Evolutionary conservation across 2,797 vertebrate genomes (phyloP), one percentile per base, ranked within the genome.

Genomic region (Pipistrellus pipistrellus): DNA sequence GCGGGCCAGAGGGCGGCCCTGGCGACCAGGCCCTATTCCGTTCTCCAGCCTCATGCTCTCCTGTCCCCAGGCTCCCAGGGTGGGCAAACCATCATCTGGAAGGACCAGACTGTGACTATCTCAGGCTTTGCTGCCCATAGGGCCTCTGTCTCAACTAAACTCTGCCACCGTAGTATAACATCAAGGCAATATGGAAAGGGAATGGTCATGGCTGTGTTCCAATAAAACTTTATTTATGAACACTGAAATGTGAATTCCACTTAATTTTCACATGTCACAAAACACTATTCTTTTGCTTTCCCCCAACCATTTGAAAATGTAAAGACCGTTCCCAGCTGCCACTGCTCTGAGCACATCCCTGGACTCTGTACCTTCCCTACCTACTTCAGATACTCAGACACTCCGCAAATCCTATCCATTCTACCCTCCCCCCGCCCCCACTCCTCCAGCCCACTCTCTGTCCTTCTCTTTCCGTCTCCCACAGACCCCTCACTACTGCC

Each of bases 161-260:
- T 82, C 44, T 41, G 84, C 71, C 51, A n/a, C 8, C 0, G 13
- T 66, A 30, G n/a, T 18, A 38, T 77, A 80, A 86, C 93, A 68
- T 84, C 88, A 91, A 72, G 71, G 46, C 41, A 23, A 4, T 73
- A 51, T 35, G 53, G 59, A n/a, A 87, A 82, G 59, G 57, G 66
- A 78, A 73, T 18, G 59, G 77, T 18, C 15, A n/a, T 86, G 72
- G 27, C 25, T 44, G 44, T 32, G 10, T 94, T 88, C 89, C 84
- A 93, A 84, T 85, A 93, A 94, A 93, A 93, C 82, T 95, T 95
- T 92, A 91, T 91, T 93, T 90, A 82, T 44, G 69, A 41, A 73
- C 72, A 62, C 46, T 12, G 55, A 82, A 41, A 81, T 87, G 85
- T 80, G 73, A 51, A 92, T 90, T 83, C 91, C 48, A 8, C 23